These are phyloP conservation scores for Glaucomys volans DNA, from an alignment of 2,113 vertebrate species.

Conservation along the genomic window DNA sequence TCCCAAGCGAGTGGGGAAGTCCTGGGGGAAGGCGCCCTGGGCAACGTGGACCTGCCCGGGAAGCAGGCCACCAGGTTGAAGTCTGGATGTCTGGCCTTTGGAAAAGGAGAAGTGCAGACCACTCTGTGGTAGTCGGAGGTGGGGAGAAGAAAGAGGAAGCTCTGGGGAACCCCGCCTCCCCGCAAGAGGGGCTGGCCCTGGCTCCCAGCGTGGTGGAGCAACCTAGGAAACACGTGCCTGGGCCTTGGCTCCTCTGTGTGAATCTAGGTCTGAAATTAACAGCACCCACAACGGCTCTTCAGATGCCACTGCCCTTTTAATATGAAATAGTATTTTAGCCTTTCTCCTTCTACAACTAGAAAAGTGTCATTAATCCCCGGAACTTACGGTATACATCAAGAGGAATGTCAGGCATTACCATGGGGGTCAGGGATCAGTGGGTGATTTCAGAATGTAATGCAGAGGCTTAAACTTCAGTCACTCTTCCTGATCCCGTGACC, in stretches of 20 bases:
- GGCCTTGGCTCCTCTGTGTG: too few species aligned
- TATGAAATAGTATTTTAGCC: not conserved
- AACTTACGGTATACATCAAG: not conserved
- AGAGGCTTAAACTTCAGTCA: not conserved
- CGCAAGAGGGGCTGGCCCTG: not conserved
- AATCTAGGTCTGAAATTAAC: not conserved
- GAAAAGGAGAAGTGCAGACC: slow-evolving; percentile 53
- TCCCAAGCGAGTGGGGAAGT: not conserved
- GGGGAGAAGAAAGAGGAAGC: slow-evolving; percentile 48
- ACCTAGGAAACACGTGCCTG: not conserved
- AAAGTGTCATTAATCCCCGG: not conserved
- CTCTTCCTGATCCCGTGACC: not conserved
- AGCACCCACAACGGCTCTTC: not conserved
- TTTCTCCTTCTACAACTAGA: not conserved
- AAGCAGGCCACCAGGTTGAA: not conserved
- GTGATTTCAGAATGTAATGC: not conserved
- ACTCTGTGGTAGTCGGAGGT: not conserved
- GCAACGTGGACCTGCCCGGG: too few species aligned
- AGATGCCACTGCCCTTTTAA: not conserved
- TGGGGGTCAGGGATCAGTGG: not conserved
- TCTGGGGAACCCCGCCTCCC: not conserved
- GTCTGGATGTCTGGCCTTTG: too few species aligned
- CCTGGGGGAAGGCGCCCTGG: not conserved
- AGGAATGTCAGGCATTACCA: not conserved
- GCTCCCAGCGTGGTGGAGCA: not conserved